Conservation (phyloP, 2,888 invertebrate species). For the Acrobasis consociella region DNA sequence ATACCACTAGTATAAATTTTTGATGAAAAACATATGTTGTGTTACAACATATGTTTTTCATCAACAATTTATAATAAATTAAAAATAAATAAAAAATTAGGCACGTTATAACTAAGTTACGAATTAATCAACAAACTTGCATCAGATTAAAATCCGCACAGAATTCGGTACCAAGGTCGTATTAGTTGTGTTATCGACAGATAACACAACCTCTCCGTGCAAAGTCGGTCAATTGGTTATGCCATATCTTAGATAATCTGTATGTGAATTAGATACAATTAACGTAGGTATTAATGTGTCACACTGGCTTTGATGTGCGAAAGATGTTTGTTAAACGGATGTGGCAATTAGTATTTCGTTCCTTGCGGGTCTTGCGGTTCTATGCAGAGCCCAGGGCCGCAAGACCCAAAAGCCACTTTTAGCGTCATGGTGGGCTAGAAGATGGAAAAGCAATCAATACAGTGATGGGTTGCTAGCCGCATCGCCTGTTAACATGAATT, state of each 20-base stretch:
- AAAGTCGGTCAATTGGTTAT: conserved; percentile 23
- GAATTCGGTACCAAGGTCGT: conserved; percentile 12
- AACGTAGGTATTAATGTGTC: conserved; percentile 47
- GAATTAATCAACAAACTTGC: conserved; percentile 4
- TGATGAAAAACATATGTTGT: too few relatives aligned
- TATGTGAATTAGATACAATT: conserved; percentile 52
- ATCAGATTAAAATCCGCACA: conserved; percentile 20
- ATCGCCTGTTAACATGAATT: too few relatives aligned
- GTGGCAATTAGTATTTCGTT: conserved; percentile 18
- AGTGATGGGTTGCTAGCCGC: too few relatives aligned
- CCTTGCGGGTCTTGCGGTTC: too few relatives aligned
- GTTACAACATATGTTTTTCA: too few relatives aligned
- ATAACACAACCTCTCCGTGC: conserved; percentile 22
- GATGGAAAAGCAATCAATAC: too few relatives aligned
- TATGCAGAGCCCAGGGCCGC: too few relatives aligned
- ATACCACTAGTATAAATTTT: neutral
- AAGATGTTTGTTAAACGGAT: conserved; percentile 28
- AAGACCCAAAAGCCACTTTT: too few relatives aligned
- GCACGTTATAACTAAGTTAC: neutral
- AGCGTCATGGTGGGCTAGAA: too few relatives aligned
- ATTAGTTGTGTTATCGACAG: neutral
- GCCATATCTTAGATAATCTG: conserved; percentile 48
- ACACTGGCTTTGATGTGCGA: conserved; percentile 36
- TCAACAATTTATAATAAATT: too few relatives aligned
- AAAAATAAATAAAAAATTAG: neutral